Conservation (phyloP, 1,140 invertebrate species). For the Coelopa frigida region DNA sequence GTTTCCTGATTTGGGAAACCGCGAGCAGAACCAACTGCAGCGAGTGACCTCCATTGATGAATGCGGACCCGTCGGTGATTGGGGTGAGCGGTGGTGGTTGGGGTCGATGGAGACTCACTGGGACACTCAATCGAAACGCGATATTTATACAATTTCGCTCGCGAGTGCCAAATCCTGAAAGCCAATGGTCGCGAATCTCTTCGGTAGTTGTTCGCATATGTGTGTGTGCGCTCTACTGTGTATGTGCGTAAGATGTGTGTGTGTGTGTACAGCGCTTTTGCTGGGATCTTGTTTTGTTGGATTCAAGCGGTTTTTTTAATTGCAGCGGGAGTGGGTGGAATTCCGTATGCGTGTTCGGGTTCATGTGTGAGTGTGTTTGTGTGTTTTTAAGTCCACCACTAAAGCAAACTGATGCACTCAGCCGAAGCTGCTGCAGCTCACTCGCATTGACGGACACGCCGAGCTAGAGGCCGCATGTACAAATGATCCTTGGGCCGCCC, state of each 20-base stretch:
- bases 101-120: neutral
- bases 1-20: too few species aligned
- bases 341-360: neutral
- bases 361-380: slow-evolving; percentile 16
- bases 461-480: too few species aligned
- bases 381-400: slow-evolving; percentile 44
- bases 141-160: slow-evolving; percentile 39
- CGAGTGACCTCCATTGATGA: too few species aligned
- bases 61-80: too few species aligned
- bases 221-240: slow-evolving; percentile 3
- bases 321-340: too few species aligned
- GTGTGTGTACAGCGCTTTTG: too few species aligned
- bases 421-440: too few species aligned
- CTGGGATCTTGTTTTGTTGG: slow-evolving; percentile 34
- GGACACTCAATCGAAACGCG: neutral
- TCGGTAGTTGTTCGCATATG: neutral
- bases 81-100: slow-evolving; percentile 15
- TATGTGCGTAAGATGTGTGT: too few species aligned
- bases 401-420: slow-evolving; percentile 29
- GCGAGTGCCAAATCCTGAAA: slow-evolving; percentile 34
- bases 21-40: too few species aligned
- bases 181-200: slow-evolving; percentile 1
- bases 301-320: too few species aligned
- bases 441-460: too few species aligned
- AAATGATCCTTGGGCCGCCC: too few species aligned